These are phyloP conservation scores for Schrankia costaestrigalis DNA, from an alignment of 2,888 invertebrate species.

Conservation along the genomic window DNA sequence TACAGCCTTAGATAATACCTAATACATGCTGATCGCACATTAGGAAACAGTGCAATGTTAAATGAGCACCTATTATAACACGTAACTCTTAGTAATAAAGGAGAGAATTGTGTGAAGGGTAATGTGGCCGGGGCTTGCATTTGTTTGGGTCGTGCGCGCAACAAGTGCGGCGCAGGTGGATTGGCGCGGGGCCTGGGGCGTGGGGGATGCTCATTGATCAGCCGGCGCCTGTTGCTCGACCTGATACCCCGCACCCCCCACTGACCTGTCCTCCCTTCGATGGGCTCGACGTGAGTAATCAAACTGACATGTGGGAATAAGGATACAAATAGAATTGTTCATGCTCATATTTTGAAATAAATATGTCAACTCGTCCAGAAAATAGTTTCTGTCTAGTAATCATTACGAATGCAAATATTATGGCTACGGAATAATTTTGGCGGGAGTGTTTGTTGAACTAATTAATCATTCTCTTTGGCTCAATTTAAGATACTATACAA, in stretches of 20 bases:
- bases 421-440: conserved; percentile 6
- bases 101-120: conserved; percentile 9
- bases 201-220: conserved; percentile 68
- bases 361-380: conserved; percentile 12
- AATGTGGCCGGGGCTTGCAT: conserved; percentile 19
- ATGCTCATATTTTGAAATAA: conserved; percentile 25
- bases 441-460: conserved; percentile 7
- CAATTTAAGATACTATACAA: conserved; percentile 14
- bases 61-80: conserved; percentile 15
- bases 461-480: conserved; percentile 16
- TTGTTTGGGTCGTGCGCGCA: conserved; percentile 60
- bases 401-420: not conserved
- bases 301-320: conserved; percentile 44
- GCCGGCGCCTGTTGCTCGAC: conserved; percentile 68
- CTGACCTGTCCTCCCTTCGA: conserved; percentile 26
- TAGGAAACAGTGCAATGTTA: conserved; percentile 29
- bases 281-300: conserved; percentile 45
- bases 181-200: conserved; percentile 32
- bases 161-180: conserved; percentile 73
- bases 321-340: conserved; percentile 24
- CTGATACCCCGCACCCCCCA: conserved; percentile 38
- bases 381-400: conserved; percentile 11
- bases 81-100: conserved; percentile 13
- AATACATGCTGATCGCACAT: conserved; percentile 23
- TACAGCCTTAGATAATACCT: conserved; percentile 18